phyloP scores from a whole-genome alignment of 2,113 vertebrate species.

The Rhinolophus sinicus region DNA sequence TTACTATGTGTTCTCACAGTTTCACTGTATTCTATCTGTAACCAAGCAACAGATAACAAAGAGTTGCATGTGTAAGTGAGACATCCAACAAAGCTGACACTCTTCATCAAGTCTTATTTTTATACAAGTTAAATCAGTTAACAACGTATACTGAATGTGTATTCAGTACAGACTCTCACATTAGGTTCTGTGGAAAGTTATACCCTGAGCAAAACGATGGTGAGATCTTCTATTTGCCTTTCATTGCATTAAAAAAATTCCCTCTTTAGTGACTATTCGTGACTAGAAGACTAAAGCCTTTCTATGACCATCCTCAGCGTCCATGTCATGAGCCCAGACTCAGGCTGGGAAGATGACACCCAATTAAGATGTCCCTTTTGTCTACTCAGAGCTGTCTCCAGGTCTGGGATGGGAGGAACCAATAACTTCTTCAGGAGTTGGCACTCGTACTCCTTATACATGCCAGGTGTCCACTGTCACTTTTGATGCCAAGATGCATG shows the following conservation, averaged over 20 bases:
- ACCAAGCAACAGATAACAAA: slow-evolving; percentile 65
- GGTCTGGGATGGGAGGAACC: not conserved
- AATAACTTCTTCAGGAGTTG: fast-evolving
- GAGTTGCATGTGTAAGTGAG: slow-evolving; percentile 11
- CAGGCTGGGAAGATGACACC: not conserved
- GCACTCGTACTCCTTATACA: fast-evolving
- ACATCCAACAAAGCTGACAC: not conserved
- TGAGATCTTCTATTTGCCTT: not conserved
- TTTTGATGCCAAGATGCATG: not conserved
- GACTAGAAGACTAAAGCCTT: not conserved
- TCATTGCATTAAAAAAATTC: not conserved
- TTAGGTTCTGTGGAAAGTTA: slow-evolving; percentile 14
- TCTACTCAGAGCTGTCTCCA: not conserved
- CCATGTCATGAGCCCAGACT: not conserved
- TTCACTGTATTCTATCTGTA: slow-evolving; percentile 59
- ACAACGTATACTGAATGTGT: not conserved
- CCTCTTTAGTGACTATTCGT: not conserved
- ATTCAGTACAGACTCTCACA: not conserved
- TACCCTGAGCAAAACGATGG: not conserved
- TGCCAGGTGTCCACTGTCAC: not conserved
- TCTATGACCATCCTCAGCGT: not conserved
- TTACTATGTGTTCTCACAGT: slow-evolving; percentile 50
- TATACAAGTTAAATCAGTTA: slow-evolving; percentile 16
- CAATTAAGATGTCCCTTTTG: not conserved
- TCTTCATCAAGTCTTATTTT: slow-evolving; percentile 18